phyloP scores from a whole-genome alignment of 2,888 invertebrate species.

The Hymenopus coronatus region DNA sequence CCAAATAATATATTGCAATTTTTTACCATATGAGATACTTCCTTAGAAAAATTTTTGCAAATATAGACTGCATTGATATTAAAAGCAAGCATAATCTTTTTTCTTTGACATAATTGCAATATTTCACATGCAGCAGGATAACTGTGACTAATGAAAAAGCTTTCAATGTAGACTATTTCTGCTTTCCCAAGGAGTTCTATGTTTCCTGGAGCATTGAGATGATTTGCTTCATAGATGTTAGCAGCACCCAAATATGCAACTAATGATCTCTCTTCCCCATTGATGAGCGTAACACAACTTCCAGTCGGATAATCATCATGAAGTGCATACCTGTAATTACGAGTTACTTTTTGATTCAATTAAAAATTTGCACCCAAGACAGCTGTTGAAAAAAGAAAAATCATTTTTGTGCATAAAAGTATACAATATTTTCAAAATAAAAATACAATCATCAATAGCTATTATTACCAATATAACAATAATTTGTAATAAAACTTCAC shows the following conservation, averaged over 20 bases:
- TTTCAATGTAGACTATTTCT: constrained; percentile 54
- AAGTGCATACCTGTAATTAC: constrained; percentile 40
- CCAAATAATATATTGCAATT: constrained; percentile 56
- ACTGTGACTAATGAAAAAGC: constrained; percentile 56
- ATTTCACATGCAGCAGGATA: constrained; percentile 49
- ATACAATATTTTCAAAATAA: too few species aligned
- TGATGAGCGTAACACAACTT: constrained; percentile 51
- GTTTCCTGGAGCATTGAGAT: constrained; percentile 40
- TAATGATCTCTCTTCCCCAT: constrained; percentile 49
- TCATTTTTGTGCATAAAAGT: too few species aligned
- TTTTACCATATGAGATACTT: constrained; percentile 48
- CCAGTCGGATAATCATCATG: constrained; percentile 50
- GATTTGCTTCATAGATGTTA: constrained; percentile 44
- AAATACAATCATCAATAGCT: too few species aligned
- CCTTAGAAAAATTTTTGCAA: constrained; percentile 46
- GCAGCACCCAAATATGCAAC: constrained; percentile 58
- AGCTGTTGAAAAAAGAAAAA: too few species aligned
- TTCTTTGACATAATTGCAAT: constrained; percentile 46
- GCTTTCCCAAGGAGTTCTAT: constrained; percentile 38
- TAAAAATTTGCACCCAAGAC: too few species aligned
- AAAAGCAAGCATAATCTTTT: constrained; percentile 48
- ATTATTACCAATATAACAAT: too few species aligned
- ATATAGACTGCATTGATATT: constrained; percentile 57
- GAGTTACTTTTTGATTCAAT: too few species aligned
- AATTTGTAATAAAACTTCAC: too few species aligned